Conservation (phyloP, 1,140 invertebrate species). For the Camponotus pennsylvanicus region DNA sequence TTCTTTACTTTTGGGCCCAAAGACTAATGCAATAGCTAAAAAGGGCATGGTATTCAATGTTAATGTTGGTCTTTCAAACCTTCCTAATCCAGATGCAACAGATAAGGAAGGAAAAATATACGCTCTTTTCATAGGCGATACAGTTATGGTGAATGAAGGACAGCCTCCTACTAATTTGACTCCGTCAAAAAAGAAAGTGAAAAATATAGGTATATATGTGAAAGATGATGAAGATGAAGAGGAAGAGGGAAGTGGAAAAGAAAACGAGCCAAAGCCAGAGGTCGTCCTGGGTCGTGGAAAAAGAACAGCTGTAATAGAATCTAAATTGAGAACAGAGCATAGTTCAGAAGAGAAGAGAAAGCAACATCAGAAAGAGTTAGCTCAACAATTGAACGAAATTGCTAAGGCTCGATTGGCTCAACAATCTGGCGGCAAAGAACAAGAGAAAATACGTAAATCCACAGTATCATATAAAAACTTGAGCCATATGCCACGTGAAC, state of each 20-base stretch:
- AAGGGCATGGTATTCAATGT: slow-evolving; percentile 99
- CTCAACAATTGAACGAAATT: slow-evolving; percentile 95
- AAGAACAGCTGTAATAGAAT: slow-evolving; percentile 97
- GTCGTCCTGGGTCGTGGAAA: slow-evolving; percentile 93
- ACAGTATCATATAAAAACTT: slow-evolving; percentile 98
- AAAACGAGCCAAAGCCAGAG: slow-evolving; percentile 88
- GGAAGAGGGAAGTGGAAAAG: slow-evolving; percentile 91
- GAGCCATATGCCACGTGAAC: slow-evolving; percentile 96
- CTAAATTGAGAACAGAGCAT: slow-evolving; percentile 97
- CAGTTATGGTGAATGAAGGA: slow-evolving; percentile 96
- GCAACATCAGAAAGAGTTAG: slow-evolving; percentile 98
- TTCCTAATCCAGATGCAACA: slow-evolving; percentile 93
- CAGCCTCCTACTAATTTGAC: slow-evolving; percentile 95
- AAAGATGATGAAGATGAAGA: slow-evolving; percentile 97
- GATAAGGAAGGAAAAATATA: slow-evolving; percentile 96
- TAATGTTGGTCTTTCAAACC: slow-evolving; percentile 96
- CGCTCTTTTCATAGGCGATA: slow-evolving; percentile 98
- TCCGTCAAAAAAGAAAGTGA: slow-evolving; percentile 97
- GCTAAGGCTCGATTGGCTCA: slow-evolving; percentile 96
- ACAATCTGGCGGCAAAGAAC: slow-evolving; percentile 93
- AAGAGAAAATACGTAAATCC: slow-evolving; percentile 97
- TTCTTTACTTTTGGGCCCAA: slow-evolving; percentile 94
- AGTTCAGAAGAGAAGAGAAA: slow-evolving; percentile 99
- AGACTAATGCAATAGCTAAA: slow-evolving; percentile 92
- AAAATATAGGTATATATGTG: slow-evolving; percentile 98